These are phyloP conservation scores for Cichladusa arquata DNA, from an alignment of 2,113 vertebrate species.

Conservation along the genomic window DNA sequence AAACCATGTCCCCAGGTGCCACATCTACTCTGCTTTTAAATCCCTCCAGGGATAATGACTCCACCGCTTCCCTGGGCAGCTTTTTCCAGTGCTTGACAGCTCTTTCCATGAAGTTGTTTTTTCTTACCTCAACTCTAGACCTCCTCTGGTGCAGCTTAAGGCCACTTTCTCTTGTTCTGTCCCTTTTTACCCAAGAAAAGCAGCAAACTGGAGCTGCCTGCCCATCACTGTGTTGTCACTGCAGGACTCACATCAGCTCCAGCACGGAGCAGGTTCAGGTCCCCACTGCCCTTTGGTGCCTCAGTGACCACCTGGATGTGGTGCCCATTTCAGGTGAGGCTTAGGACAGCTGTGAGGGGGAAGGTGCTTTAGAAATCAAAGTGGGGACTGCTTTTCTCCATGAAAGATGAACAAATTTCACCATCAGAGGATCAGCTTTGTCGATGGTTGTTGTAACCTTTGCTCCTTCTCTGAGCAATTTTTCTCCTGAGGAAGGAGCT, in stretches of 20 bases:
- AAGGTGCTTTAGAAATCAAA: neutral
- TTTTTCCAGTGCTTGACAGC: neutral
- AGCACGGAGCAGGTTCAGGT: fast-evolving
- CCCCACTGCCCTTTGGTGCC: fast-evolving
- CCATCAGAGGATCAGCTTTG: neutral
- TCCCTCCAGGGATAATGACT: too few species aligned
- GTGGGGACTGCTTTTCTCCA: neutral
- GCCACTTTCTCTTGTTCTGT: fast-evolving
- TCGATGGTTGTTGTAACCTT: neutral
- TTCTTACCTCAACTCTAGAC: neutral
- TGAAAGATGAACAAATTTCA: neutral
- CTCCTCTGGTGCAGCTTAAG: neutral
- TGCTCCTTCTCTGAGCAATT: neutral
- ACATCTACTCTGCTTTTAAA: neutral
- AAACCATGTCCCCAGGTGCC: neutral
- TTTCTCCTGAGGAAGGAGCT: neutral
- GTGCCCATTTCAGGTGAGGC: neutral
- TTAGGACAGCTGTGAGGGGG: neutral
- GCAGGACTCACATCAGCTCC: neutral
- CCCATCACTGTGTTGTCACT: too few species aligned
- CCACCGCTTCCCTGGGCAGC: neutral
- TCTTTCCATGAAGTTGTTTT: neutral
- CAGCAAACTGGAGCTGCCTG: neutral
- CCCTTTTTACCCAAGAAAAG: neutral
- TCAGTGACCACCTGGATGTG: neutral